phyloP scores from a whole-genome alignment of 2,113 vertebrate genomes.

The Leptocoma aspasia region DNA sequence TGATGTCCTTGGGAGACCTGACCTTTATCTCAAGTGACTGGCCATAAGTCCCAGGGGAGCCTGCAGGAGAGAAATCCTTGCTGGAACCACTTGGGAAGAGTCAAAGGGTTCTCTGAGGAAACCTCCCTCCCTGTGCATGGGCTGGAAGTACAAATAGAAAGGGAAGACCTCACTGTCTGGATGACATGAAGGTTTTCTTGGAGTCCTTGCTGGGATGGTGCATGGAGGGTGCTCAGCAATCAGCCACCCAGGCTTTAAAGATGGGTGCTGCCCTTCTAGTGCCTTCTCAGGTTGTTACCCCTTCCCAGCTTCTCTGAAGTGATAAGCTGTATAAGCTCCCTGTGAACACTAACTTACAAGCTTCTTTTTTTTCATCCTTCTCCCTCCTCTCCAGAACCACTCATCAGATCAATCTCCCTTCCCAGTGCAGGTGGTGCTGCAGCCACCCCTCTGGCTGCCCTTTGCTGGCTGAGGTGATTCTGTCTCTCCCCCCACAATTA shows the following conservation, averaged over 20 bases:
- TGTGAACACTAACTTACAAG: too few species aligned
- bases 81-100: accelerated
- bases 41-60: accelerated
- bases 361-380: too few species aligned
- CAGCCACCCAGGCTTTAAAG: accelerated
- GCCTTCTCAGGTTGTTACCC: not conserved
- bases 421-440: accelerated
- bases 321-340: too few species aligned
- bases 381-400: not conserved
- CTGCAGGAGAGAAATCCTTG: not conserved
- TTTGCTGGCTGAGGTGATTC: accelerated
- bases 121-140: accelerated
- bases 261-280: not conserved
- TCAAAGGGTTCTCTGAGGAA: accelerated
- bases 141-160: too few species aligned
- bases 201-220: not conserved
- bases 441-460: not conserved
- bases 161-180: accelerated
- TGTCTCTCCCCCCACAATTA: accelerated
- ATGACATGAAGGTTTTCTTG: not conserved
- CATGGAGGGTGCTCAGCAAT: not conserved
- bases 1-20: accelerated
- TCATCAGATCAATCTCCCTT: accelerated
- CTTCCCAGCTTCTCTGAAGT: not conserved
- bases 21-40: accelerated